A percentile compares a stretch with the other conserved stretches of the same genome.
phyloP scores from a whole-genome alignment of 2,797 vertebrate species.

The Rhodeus uyekii region DNA sequence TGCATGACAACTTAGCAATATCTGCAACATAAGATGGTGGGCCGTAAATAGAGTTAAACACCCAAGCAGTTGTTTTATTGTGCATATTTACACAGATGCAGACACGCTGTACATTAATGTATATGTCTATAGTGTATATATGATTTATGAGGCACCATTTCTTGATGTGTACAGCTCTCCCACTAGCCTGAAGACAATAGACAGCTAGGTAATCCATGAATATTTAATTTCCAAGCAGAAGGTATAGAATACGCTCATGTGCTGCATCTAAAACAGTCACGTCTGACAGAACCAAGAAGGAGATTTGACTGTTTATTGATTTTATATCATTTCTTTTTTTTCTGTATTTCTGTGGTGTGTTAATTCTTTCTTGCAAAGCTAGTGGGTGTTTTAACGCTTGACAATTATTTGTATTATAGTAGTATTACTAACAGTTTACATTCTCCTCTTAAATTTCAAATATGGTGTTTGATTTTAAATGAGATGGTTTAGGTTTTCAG shows the following conservation, averaged over 20 bases:
- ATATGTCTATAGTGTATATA: slow-evolving; percentile 78
- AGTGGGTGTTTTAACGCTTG: not conserved
- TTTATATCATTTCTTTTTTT: slow-evolving; percentile 5
- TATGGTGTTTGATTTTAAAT: not conserved
- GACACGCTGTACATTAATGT: slow-evolving; percentile 58
- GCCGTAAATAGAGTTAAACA: slow-evolving; percentile 67
- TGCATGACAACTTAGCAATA: slow-evolving; percentile 56
- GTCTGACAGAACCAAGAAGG: slow-evolving; percentile 32
- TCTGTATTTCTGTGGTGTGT: not conserved
- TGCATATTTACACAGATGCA: slow-evolving; percentile 60
- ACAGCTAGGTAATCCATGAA: slow-evolving; percentile 84
- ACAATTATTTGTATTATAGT: not conserved
- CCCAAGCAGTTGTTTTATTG: slow-evolving; percentile 68
- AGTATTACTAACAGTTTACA: not conserved
- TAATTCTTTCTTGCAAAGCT: not conserved
- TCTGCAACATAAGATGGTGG: slow-evolving; percentile 61
- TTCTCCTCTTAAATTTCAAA: not conserved
- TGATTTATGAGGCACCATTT: slow-evolving; percentile 81
- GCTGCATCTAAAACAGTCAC: slow-evolving; percentile 79
- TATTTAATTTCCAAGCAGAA: slow-evolving; percentile 82
- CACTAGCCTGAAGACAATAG: slow-evolving; percentile 80
- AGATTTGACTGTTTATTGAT: slow-evolving; percentile 8
- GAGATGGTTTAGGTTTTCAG: not conserved
- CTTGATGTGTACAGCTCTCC: slow-evolving; percentile 78
- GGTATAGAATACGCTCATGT: slow-evolving; percentile 77